Base-by-base conservation (phyloP, 1,140 invertebrate species). In the Drosophila sturtevanti region DNA sequence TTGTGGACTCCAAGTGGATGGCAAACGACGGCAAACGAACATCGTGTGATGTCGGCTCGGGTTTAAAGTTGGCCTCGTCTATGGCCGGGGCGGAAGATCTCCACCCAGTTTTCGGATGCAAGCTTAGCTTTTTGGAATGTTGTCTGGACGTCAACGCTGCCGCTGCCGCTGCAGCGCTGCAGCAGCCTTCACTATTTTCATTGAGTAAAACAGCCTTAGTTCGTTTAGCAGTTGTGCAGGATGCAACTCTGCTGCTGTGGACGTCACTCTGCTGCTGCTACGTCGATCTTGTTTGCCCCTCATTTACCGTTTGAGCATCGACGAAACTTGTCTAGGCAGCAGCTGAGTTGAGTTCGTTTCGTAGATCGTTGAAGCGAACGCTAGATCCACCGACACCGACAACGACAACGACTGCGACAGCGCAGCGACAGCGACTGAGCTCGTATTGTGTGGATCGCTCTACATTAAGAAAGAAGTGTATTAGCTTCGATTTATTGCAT, bases 61-160 rank as follows among this genome's bases (percentile, higher is more conserved):
- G 27, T 56, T 21, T 5, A n/a, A 3, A 12, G 22, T 24, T 38
- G 44, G 38, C 54, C 21, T 63, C 63, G 81, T 59, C 67, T 79
- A 71, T 72, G 81, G 75, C 72, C 80, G 85, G 90, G 89, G 90
- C 89, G 90, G 90, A 91, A 91, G 90, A 91, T 91, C 90, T 91
- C 90, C 90, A 91, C 90, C 90, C 90, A 91, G 90, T 89, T 90
- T 70, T 90, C 78, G 86, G 90, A 85, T 91, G 81, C 86, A 86
- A 81, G 65, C 54, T 60, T 67, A 64, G 77, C 77, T 51, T 56
- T 66, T 82, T 84, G 86, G 84, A 79, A 79, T 79, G 77, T 71
- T 74, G 77, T 79, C 59, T 65, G 21, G 61, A 61, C 71, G 67
- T 35, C 68, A 73, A 48, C 68, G 56, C 18, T 41, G 60, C 22